Evolutionary conservation across 2,113 vertebrate genomes (phyloP).

Genomic region (Siphamia tubifer): DNA sequence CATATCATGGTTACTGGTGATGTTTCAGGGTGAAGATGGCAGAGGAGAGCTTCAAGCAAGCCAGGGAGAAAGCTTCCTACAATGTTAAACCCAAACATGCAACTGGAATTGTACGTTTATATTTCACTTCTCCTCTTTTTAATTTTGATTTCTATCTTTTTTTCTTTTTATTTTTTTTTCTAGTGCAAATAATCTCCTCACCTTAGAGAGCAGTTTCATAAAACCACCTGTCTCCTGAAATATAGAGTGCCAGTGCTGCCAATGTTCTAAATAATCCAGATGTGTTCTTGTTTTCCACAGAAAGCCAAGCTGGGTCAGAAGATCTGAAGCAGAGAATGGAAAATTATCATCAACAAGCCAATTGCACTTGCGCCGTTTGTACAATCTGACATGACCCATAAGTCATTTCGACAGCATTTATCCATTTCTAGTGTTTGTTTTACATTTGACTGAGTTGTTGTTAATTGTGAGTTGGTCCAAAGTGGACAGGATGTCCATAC

Average conservation of each 20-base stretch:
- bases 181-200: conserved; percentile 8
- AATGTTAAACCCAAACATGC: conserved; percentile 92
- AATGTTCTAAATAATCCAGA: conserved; percentile 39
- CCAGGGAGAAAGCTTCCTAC: conserved; percentile 88
- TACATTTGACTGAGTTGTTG: conserved; percentile 35
- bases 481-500: conserved; percentile 15
- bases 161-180: background rate
- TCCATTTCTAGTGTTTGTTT: conserved; percentile 44
- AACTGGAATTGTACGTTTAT: conserved; percentile 88
- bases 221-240: conserved; percentile 13
- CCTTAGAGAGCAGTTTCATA: background rate
- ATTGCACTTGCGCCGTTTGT: conserved; percentile 49
- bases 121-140: background rate
- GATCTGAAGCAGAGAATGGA: conserved; percentile 79
- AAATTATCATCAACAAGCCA: conserved; percentile 46
- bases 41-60: conserved; percentile 89
- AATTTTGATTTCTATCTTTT: background rate
- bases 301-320: conserved; percentile 98
- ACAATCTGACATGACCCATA: conserved; percentile 57
- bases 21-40: conserved; percentile 89
- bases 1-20: background rate
- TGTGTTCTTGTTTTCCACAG: conserved; percentile 79
- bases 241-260: conserved; percentile 18
- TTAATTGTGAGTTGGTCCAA: conserved; percentile 26
- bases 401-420: conserved; percentile 39